Evolutionary conservation across 2,888 invertebrate species (phyloP).

Genomic region (Cryptocephalus moraei): DNA sequence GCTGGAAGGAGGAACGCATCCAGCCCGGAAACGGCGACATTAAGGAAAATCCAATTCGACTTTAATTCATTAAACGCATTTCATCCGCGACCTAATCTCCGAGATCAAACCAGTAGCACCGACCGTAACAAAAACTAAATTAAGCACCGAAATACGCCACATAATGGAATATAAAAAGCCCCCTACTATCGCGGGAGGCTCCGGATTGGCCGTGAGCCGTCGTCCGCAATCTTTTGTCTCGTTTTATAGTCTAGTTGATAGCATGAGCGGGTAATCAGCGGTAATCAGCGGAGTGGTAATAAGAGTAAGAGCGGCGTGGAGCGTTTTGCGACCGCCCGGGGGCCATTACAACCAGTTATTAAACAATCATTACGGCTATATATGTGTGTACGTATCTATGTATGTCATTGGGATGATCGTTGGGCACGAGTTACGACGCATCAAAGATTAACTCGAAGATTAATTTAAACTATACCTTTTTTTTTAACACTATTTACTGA

Average conservation of each 20-base stretch:
- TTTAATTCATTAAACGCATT: too few relatives aligned
- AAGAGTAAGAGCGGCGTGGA: slow-evolving; percentile 3
- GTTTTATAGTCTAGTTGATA: slow-evolving; percentile 4
- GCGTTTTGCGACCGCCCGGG: slow-evolving; percentile 2
- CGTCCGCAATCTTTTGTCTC: slow-evolving; percentile 6
- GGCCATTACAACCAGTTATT: slow-evolving; percentile 8
- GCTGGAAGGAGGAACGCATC: too few relatives aligned
- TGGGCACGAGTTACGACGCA: too few relatives aligned
- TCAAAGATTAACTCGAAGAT: too few relatives aligned
- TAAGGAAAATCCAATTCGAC: too few relatives aligned
- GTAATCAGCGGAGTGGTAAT: slow-evolving; percentile 2
- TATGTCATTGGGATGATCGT: too few relatives aligned
- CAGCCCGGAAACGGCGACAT: too few relatives aligned
- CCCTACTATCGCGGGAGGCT: not conserved
- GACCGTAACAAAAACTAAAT: slow-evolving; percentile 1
- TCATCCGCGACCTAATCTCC: too few relatives aligned
- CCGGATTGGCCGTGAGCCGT: not conserved
- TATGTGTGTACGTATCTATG: not conserved
- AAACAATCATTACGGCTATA: slow-evolving; percentile 7
- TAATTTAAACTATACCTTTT: too few relatives aligned
- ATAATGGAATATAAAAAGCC: slow-evolving; percentile 2
- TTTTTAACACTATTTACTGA: too few relatives aligned
- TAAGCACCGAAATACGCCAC: not conserved
- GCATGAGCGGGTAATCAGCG: slow-evolving; percentile 8
- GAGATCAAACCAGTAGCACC: not conserved